phyloP scores from a whole-genome alignment of 2,888 invertebrate species.

The Omphaloscelis lunosa region DNA sequence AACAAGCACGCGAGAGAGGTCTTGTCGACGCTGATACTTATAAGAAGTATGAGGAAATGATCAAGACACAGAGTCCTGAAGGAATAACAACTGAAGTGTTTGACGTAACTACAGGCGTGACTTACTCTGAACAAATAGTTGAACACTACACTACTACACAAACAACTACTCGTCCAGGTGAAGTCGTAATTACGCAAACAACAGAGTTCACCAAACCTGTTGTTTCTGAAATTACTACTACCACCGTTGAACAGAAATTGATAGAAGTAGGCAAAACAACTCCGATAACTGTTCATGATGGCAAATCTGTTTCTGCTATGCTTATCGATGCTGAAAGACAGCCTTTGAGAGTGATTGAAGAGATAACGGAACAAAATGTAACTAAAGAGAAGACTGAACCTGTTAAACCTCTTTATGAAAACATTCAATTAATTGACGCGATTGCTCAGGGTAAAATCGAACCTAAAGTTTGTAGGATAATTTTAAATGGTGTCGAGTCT shows the following conservation, averaged over 20 bases:
- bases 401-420: conserved; percentile 82
- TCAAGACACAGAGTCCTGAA: conserved; percentile 63
- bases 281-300: conserved; percentile 70
- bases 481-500: conserved; percentile 91
- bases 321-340: conserved; percentile 88
- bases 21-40: conserved; percentile 89
- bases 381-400: conserved; percentile 79
- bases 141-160: conserved; percentile 62
- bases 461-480: conserved; percentile 92
- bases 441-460: conserved; percentile 92
- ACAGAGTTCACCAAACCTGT: conserved; percentile 70
- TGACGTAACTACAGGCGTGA: conserved; percentile 51
- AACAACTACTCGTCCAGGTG: conserved; percentile 63
- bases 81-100: conserved; percentile 43
- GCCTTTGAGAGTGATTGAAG: conserved; percentile 86
- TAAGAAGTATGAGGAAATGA: conserved; percentile 70
- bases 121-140: conserved; percentile 55
- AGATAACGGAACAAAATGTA: conserved; percentile 87
- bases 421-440: conserved; percentile 91
- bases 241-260: conserved; percentile 69
- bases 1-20: conserved; percentile 93
- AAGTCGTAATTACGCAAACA: conserved; percentile 69
- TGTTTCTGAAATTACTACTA: conserved; percentile 67
- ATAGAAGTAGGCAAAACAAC: conserved; percentile 65
- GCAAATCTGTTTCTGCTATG: conserved; percentile 81